Percentiles rank a stretch among this genome's conserved stretches.
Evolutionary conservation across 2,888 invertebrate genomes (phyloP).

Genomic region (Catocala fraxini): DNA sequence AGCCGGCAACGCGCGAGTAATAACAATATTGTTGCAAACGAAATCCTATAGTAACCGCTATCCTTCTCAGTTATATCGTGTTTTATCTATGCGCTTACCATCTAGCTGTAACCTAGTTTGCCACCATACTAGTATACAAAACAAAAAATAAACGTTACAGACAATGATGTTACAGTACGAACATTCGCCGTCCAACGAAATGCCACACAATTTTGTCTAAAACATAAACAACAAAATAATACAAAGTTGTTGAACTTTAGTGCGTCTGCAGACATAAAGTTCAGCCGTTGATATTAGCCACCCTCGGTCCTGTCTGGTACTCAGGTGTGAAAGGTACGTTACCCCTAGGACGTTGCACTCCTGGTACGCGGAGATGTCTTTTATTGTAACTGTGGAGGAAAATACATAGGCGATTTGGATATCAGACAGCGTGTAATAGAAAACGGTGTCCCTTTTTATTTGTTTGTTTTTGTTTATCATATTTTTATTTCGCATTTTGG

Average conservation of each 20-base stretch:
- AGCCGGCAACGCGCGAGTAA: too few relatives aligned
- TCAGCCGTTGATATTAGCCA: slow-evolving; percentile 4
- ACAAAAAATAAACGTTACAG: background rate
- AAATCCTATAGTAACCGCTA: too few relatives aligned
- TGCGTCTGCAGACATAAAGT: slow-evolving; percentile 13
- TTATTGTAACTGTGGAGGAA: too few relatives aligned
- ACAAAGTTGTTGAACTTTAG: slow-evolving; percentile 1
- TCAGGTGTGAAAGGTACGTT: slow-evolving; percentile 27
- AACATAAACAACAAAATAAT: slow-evolving; percentile 8
- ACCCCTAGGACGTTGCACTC: slow-evolving; percentile 41
- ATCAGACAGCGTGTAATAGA: background rate
- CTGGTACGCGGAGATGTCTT: slow-evolving; percentile 13
- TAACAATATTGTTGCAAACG: too few relatives aligned
- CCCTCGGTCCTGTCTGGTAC: slow-evolving; percentile 15
- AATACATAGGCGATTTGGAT: slow-evolving; percentile 13
- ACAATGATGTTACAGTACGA: background rate
- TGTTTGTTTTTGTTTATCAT: too few relatives aligned
- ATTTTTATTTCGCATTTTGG: too few relatives aligned
- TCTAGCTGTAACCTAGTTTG: too few relatives aligned
- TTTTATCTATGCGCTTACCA: too few relatives aligned
- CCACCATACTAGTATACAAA: too few relatives aligned
- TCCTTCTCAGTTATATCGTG: too few relatives aligned
- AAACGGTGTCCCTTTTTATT: too few relatives aligned
- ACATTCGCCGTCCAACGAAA: background rate
- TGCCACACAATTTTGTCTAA: slow-evolving; percentile 8